Evolutionary conservation across 2,888 invertebrate genomes (phyloP), one percentile per base, ranked within the genome.

Genomic region (Agonopterix alstromeriana): DNA sequence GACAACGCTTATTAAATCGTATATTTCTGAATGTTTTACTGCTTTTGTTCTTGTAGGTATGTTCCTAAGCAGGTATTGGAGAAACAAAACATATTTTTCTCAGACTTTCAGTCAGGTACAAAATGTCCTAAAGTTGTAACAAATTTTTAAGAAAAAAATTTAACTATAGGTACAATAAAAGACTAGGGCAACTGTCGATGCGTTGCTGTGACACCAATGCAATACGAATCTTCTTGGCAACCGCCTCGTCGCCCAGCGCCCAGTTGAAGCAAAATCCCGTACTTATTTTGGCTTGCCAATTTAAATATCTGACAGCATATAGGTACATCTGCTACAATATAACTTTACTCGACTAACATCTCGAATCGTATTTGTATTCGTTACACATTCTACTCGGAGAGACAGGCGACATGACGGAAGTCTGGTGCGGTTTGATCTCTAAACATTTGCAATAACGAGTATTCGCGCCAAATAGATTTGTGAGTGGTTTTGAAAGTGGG

Each of bases 201-300:
- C 51, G 61, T 65, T 59, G 58, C 57, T 61, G 64, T 74, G 77
- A 75, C 78, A 80, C 79, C 62, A 75, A 70, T 86, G 85, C 87
- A 86, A 85, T 72, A 76, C 73, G 85, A 86, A 60, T 77, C 81
- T 75, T 82, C 74, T 88, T 89, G 87, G 86, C 86, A 87, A 60
- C 78, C 61, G 61, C 65, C 58, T 27, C 27, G 58, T 57, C 61
- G 56, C 42, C 60, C 69, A 70, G 80, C 70, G 77, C 87, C 88
- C 86, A 85, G 88, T 79, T 83, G 67, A 75, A 88, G 86, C 88
- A 70, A 87, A 89, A 89, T 89, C 87, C 73, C 85, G 85, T 62
- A 85, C 88, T 89, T 86, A 89, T 89, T 89, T 88, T 83, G 86
- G 88, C 79, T 70, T 82, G 85, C 87, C 87, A 88, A 87, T 84